Evolutionary conservation across 2,888 invertebrate species (phyloP).

Genomic region (Vandiemenella viatica): DNA sequence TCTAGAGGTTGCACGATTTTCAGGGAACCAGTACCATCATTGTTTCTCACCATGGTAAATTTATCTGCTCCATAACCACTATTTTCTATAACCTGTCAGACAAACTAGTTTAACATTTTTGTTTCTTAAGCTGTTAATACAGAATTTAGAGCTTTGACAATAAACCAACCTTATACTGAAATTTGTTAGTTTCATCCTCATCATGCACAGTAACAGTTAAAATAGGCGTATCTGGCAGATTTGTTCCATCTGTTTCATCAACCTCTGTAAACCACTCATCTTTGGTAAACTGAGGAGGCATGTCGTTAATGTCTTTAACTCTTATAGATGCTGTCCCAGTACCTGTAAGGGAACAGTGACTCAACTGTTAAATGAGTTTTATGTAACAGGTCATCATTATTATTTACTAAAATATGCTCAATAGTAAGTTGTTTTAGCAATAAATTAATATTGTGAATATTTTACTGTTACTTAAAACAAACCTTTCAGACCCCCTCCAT

Average conservation of each 20-base stretch:
- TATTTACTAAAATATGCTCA: too few species aligned
- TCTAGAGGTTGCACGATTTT: conserved; percentile 92
- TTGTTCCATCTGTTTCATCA: conserved; percentile 86
- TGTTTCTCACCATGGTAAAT: conserved; percentile 92
- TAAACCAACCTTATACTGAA: conserved; percentile 63
- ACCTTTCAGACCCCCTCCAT: conserved; percentile 79
- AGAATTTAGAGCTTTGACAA: not conserved
- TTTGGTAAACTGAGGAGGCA: conserved; percentile 93
- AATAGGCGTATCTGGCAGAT: conserved; percentile 85
- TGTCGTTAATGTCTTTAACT: conserved; percentile 95
- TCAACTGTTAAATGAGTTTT: too few species aligned
- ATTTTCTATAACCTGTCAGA: conserved; percentile 59
- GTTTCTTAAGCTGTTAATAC: not conserved
- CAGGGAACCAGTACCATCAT: conserved; percentile 86
- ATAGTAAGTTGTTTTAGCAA: too few species aligned
- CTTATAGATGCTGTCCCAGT: conserved; percentile 90
- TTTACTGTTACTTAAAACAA: too few species aligned
- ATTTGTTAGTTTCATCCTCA: conserved; percentile 91
- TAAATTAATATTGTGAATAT: too few species aligned
- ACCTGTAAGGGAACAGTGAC: too few species aligned
- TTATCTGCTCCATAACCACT: conserved; percentile 92
- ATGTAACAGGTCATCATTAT: too few species aligned
- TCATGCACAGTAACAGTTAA: conserved; percentile 89
- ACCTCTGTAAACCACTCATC: conserved; percentile 94
- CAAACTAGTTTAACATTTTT: not conserved